Percentiles rank a stretch among this genome's conserved stretches.
Evolutionary conservation across 2,888 invertebrate genomes (phyloP).

Genomic region (Oxystoma pomonae): DNA sequence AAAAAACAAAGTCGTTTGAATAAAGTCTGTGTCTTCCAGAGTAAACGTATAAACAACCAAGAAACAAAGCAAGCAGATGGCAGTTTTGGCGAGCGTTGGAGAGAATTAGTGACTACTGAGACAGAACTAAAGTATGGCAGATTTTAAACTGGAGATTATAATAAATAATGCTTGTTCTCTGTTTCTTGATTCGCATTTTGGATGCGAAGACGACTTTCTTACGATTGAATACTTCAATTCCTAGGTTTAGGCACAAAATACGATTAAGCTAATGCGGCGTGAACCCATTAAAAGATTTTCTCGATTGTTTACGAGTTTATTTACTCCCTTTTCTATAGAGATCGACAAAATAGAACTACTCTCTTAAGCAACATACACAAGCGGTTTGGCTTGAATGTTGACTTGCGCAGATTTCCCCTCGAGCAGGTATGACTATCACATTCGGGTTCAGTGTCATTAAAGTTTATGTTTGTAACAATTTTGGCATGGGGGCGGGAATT

Average conservation of each 20-base stretch:
- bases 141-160: constrained; percentile 10
- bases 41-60: not conserved
- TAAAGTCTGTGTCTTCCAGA: too few species aligned
- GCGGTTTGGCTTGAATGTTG: too few species aligned
- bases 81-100: not conserved
- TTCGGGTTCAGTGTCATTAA: too few species aligned
- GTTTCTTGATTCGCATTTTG: not conserved
- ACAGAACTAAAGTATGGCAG: constrained; percentile 5
- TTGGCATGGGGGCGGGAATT: too few species aligned
- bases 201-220: not conserved
- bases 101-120: constrained; percentile 1
- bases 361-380: too few species aligned
- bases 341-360: too few species aligned
- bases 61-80: not conserved
- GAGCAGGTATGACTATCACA: too few species aligned
- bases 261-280: not conserved
- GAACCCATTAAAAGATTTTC: not conserved
- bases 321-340: too few species aligned
- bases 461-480: too few species aligned
- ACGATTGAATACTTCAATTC: not conserved
- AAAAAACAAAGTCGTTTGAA: too few species aligned
- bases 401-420: too few species aligned
- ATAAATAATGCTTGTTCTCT: constrained; percentile 6
- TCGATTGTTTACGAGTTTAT: too few species aligned
- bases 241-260: not conserved